These are phyloP conservation scores for Pseudochirops corinnae DNA, from an alignment of 2,797 vertebrate genomes.

Conservation along the genomic window DNA sequence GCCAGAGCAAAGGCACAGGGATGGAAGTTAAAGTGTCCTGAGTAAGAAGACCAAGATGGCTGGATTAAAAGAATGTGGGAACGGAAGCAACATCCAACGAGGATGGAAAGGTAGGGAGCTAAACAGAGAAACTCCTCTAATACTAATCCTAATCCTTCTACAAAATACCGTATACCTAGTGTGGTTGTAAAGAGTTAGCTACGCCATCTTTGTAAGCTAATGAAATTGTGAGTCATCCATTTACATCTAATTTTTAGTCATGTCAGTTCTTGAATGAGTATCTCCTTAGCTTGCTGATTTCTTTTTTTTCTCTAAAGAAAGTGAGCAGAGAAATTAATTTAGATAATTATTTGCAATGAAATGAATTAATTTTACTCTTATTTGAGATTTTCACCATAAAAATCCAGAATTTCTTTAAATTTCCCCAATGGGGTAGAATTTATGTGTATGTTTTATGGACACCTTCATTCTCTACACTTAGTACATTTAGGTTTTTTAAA, in stretches of 20 bases:
- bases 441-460: slow-evolving; percentile 81
- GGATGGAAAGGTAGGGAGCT: not conserved
- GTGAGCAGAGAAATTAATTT: slow-evolving; percentile 90
- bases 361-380: slow-evolving; percentile 90
- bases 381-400: slow-evolving; percentile 90
- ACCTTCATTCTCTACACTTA: slow-evolving; percentile 84
- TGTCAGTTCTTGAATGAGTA: slow-evolving; percentile 89
- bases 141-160: slow-evolving; percentile 78
- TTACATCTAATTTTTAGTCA: slow-evolving; percentile 90
- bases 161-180: slow-evolving; percentile 89
- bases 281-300: slow-evolving; percentile 90
- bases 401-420: slow-evolving; percentile 88
- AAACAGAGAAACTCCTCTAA: not conserved
- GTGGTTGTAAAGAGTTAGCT: slow-evolving; percentile 90
- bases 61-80: not conserved
- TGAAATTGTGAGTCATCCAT: slow-evolving; percentile 91
- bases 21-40: not conserved
- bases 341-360: slow-evolving; percentile 91
- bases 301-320: slow-evolving; percentile 88
- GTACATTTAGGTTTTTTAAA: slow-evolving; percentile 86
- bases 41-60: not conserved
- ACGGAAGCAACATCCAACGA: not conserved
- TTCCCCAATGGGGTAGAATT: slow-evolving; percentile 83
- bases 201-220: slow-evolving; percentile 90
- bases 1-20: not conserved